Percentiles rank a stretch among this genome's conserved stretches.
Evolutionary conservation across 2,113 vertebrate genomes (phyloP).

Genomic region (Diadophis punctatus): DNA sequence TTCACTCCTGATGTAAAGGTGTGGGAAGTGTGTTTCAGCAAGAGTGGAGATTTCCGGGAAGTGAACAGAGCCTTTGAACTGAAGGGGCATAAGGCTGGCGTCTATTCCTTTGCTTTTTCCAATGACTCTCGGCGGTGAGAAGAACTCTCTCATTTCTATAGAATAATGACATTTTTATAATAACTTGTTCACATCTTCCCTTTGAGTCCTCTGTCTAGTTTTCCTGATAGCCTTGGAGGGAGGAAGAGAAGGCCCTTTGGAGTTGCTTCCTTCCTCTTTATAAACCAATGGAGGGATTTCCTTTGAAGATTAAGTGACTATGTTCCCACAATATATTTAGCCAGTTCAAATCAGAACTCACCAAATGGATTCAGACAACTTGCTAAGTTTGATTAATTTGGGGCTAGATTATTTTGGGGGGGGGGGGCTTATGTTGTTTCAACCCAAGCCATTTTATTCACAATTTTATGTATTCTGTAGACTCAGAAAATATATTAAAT

Average conservation of each 20-base stretch:
- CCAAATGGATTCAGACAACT: background rate
- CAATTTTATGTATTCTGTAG: background rate
- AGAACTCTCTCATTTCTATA: fast-evolving
- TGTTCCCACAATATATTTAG: background rate
- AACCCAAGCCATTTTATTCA: background rate
- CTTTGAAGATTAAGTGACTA: background rate
- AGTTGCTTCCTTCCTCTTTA: background rate
- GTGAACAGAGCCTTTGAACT: constrained; percentile 88
- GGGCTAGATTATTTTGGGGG: background rate
- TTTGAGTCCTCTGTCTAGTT: background rate
- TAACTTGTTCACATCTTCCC: background rate
- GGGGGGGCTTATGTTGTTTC: background rate
- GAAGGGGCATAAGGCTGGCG: constrained; percentile 87
- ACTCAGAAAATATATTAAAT: background rate
- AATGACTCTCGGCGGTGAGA: constrained; percentile 85
- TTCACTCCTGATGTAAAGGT: constrained; percentile 96
- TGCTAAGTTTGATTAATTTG: background rate
- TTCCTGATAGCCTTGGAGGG: background rate
- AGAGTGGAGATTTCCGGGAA: constrained; percentile 86
- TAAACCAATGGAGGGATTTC: background rate
- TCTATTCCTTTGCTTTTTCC: constrained; percentile 88
- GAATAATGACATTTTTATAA: background rate
- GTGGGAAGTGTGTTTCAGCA: constrained; percentile 92
- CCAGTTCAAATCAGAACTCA: background rate
- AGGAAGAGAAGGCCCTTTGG: background rate